Base-by-base conservation (phyloP, 1,140 invertebrate species). In the Ceratosolen solmsi region DNA sequence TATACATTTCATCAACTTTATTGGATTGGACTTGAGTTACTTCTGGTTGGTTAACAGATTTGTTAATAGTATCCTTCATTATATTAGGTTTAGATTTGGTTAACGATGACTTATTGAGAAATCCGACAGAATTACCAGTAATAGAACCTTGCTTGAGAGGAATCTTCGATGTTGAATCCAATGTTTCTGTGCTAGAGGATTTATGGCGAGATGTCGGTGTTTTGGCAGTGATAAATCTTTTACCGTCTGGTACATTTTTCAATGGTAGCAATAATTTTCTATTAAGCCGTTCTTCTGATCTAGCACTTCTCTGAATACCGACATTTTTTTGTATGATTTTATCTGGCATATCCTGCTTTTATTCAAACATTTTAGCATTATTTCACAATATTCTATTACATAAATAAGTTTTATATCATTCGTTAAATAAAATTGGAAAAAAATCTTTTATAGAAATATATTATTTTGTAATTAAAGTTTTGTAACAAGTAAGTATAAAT, bases 91-190 rank as follows among this genome's bases (percentile, higher is more conserved):
- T 38, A n/a, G 70, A 17, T 20, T 82, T 79, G 30, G 33, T 30
- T 38, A 51, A 22, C 30, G 85, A 82, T 41, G 46, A 41, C 20
- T 73, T 80, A 36, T 15, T n/a, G 1, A 22, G 9, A 9, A 27
- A 30, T 25, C 3, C n/a, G 30, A 0, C 4, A 20, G 56, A 0
- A 54, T 56, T 56, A 2, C 63, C 68, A 20, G 7, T 63, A 2
- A 60, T 2, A 75, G 58, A 54, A 60, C 79, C 84, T 70, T 76
- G 84, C 25, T 84, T 84, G 63, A 89, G 3, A 0, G 88, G 89
- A 9, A 90, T 91, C 49, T 89, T 90, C 15, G 90, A 90, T 0
- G 88, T 88, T 11, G 89, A 89, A 17, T 84, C 84, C 0, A 74
- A 0, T 51, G 72, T 82, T 0, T 88, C 87, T 36, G 79, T 87